A percentile compares a stretch with the other conserved stretches of the same genome.
phyloP scores from a whole-genome alignment of 1,140 invertebrate species.

The Drosophila yakuba region DNA sequence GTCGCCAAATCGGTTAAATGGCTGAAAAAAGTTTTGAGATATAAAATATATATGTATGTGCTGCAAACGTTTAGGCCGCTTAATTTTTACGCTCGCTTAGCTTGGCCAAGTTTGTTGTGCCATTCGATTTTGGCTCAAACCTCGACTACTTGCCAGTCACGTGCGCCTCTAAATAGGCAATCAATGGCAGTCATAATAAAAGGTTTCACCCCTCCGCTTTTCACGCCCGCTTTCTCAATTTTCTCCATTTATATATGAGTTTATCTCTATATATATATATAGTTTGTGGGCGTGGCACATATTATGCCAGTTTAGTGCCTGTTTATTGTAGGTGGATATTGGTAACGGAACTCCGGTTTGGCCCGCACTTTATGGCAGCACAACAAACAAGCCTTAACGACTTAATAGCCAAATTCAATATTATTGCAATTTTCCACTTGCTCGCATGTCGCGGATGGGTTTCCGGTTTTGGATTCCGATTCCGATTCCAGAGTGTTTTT shows the following conservation, averaged over 20 bases:
- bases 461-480: constrained; percentile 27
- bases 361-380: constrained; percentile 46
- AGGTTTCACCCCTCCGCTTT: constrained; percentile 1
- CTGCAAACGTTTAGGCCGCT: constrained; percentile 4
- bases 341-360: constrained; percentile 10
- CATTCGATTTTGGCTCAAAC: constrained; percentile 8
- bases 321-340: constrained; percentile 48
- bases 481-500: constrained; percentile 14
- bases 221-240: no score
- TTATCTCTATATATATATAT: constrained; percentile 7
- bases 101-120: constrained; percentile 17
- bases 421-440: constrained; percentile 76
- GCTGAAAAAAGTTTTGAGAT: constrained; percentile 75
- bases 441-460: constrained; percentile 39
- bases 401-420: constrained; percentile 81
- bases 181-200: constrained; percentile 66
- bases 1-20: constrained; percentile 75
- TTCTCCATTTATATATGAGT: no score
- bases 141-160: constrained; percentile 46
- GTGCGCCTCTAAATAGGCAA: constrained; percentile 53
- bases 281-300: constrained; percentile 33
- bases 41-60: constrained; percentile 36
- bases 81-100: constrained; percentile 61
- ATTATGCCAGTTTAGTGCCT: constrained; percentile 22
- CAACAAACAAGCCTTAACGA: constrained; percentile 70